Conservation (phyloP, 2,888 invertebrate species). For the Morinoia aosen region DNA sequence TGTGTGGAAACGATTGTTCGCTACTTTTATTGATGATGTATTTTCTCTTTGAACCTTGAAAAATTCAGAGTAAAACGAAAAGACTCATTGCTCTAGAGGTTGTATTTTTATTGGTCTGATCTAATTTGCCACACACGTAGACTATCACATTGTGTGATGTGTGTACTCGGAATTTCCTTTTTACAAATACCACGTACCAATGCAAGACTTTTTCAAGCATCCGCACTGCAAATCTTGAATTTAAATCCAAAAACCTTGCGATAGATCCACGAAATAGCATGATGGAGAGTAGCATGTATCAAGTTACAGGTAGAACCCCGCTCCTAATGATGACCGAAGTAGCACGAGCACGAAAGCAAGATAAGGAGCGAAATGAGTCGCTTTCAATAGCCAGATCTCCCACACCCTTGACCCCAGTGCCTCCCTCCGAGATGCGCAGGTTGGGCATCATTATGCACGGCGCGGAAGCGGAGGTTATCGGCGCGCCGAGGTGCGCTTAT, state of each 20-base stretch:
- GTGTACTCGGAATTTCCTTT: background rate
- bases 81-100: background rate
- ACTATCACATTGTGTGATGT: background rate
- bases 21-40: background rate
- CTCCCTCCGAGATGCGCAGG: background rate
- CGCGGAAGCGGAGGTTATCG: background rate
- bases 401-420: background rate
- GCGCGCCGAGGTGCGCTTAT: background rate
- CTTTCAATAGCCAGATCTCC: background rate
- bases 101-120: background rate
- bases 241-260: no score
- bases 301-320: background rate
- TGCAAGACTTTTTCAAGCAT: background rate
- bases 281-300: background rate
- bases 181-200: background rate
- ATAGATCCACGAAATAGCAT: no score
- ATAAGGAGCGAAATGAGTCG: background rate
- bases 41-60: no score
- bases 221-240: background rate
- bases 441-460: background rate
- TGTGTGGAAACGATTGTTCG: background rate
- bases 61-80: no score
- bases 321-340: background rate
- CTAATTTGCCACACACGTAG: background rate
- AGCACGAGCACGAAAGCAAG: background rate